Evolutionary conservation across 2,888 invertebrate species (phyloP).

Genomic region (Eristalinus aeneus): DNA sequence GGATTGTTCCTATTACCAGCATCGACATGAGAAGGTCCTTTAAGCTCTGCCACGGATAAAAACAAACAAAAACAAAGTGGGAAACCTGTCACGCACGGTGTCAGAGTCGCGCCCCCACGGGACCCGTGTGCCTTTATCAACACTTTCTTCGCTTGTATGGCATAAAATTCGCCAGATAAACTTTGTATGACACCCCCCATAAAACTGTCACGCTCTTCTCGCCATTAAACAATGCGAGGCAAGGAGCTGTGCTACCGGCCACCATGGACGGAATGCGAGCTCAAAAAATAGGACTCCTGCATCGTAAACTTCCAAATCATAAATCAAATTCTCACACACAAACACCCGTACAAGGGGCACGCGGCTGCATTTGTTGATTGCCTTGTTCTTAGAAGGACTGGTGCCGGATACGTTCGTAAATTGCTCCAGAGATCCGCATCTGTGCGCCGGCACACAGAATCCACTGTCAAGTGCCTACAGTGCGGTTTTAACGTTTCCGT

Average conservation of each 20-base stretch:
- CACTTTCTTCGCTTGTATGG: constrained; percentile 35
- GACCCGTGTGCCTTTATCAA: constrained; percentile 42
- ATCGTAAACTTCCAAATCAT: constrained; percentile 43
- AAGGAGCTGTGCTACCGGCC: background rate
- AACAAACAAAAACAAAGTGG: background rate
- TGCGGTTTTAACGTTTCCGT: constrained; percentile 19
- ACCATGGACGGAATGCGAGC: background rate
- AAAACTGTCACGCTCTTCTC: constrained; percentile 9
- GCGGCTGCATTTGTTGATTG: constrained; percentile 36
- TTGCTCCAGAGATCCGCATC: constrained; percentile 8
- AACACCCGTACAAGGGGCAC: background rate
- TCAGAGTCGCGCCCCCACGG: background rate
- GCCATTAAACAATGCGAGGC: constrained; percentile 6
- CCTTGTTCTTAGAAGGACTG: constrained; percentile 9
- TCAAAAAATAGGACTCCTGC: background rate
- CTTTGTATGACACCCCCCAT: constrained; percentile 10
- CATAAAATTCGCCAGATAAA: constrained; percentile 42
- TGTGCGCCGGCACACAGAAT: background rate
- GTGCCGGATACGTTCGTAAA: constrained; percentile 19
- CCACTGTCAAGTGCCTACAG: constrained; percentile 12
- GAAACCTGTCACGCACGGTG: constrained; percentile 8
- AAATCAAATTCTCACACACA: constrained; percentile 40
- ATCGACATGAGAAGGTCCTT: constrained; percentile 22
- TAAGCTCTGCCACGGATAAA: background rate
- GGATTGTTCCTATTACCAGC: constrained; percentile 2